phyloP scores from a whole-genome alignment of 1,140 invertebrate genomes.

The Heliconius eleuchia region DNA sequence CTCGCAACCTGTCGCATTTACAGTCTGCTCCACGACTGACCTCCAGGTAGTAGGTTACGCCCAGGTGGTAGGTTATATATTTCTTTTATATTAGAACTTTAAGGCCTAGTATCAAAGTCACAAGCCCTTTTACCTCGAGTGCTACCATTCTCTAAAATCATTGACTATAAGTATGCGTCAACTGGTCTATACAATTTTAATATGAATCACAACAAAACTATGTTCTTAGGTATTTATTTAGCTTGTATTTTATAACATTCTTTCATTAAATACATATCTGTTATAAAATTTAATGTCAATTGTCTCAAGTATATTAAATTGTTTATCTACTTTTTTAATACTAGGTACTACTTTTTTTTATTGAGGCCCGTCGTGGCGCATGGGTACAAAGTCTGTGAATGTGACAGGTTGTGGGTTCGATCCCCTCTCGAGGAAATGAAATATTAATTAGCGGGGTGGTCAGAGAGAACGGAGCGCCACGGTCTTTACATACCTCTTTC shows the following conservation, averaged over 20 bases:
- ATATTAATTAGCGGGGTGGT: no score
- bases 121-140: not conserved
- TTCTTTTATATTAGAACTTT: not conserved
- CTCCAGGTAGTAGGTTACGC: no score
- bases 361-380: no score
- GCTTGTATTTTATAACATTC: constrained; percentile 10
- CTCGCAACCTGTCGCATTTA: no score
- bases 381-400: no score
- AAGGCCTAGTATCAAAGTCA: not conserved
- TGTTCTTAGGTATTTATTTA: constrained; percentile 17
- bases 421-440: no score
- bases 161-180: constrained; percentile 17
- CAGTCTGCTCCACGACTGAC: no score
- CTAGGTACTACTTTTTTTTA: no score
- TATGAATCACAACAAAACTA: constrained; percentile 18
- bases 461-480: no score
- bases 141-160: constrained; percentile 20
- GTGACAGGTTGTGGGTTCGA: no score
- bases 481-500: no score
- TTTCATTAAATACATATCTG: not conserved
- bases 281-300: not conserved
- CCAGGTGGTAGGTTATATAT: no score
- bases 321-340: not conserved
- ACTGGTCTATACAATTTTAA: constrained; percentile 19
- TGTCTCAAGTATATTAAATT: not conserved